phyloP scores from a whole-genome alignment of 1,140 invertebrate genomes.

The Aphidius ervi region DNA sequence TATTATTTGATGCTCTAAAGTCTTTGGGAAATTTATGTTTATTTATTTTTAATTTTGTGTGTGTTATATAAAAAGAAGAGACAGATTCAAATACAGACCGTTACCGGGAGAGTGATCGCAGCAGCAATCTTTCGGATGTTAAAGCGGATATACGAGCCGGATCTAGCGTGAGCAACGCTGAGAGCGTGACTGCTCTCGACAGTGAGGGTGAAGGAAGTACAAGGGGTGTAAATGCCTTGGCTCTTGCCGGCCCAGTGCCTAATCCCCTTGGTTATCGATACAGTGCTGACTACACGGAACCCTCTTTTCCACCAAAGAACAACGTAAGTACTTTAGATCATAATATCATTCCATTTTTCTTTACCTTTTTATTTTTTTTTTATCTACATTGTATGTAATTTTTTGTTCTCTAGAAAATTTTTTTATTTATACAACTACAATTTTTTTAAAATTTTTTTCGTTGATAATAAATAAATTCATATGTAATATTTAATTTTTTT shows the following conservation, averaged over 20 bases:
- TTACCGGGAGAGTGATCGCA: constrained; percentile 80
- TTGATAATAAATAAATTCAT: too few species aligned
- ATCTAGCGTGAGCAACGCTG: constrained; percentile 70
- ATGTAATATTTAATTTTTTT: too few species aligned
- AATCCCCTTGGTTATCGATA: constrained; percentile 73
- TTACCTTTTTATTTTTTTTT: constrained; percentile 27
- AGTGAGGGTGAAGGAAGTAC: constrained; percentile 54
- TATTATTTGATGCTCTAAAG: constrained; percentile 10
- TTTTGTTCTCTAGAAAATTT: too few species aligned
- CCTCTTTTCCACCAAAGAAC: constrained; percentile 70
- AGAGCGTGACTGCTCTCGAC: constrained; percentile 59
- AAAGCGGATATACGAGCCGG: constrained; percentile 84
- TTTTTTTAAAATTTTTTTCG: too few species aligned
- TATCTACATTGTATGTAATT: too few species aligned
- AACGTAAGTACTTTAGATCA: constrained; percentile 44
- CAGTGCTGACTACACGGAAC: constrained; percentile 82
- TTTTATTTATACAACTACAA: too few species aligned
- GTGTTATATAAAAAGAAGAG: constrained; percentile 40
- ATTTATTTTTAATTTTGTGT: constrained; percentile 12
- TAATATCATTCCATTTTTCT: constrained; percentile 38
- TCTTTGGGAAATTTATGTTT: constrained; percentile 11
- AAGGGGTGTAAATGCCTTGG: constrained; percentile 61
- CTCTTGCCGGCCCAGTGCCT: constrained; percentile 72
- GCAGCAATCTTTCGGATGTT: constrained; percentile 85
- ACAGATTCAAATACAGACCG: constrained; percentile 70